Conservation (phyloP, 1,140 invertebrate species). For the Phymastichus coffea region DNA sequence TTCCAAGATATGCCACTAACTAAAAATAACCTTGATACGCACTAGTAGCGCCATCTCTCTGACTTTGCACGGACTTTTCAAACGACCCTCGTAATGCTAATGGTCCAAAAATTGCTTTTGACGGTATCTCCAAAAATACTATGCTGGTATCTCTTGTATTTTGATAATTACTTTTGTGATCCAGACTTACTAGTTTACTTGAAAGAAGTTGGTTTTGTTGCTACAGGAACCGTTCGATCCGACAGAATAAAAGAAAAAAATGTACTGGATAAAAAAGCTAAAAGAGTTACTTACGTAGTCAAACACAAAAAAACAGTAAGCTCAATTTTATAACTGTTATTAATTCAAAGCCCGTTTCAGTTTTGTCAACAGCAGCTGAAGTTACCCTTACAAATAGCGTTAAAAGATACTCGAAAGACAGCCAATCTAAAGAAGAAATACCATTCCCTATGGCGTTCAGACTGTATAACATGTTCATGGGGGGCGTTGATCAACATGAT, state of each 20-base stretch:
- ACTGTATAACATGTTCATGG: background rate
- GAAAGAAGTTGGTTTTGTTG: background rate
- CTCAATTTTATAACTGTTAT: constrained; percentile 4
- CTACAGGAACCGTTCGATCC: constrained; percentile 3
- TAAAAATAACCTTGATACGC: too few species aligned
- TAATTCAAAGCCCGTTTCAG: background rate
- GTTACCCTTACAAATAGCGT: background rate
- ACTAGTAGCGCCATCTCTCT: too few species aligned
- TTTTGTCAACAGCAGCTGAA: too few species aligned
- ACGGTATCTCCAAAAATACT: background rate
- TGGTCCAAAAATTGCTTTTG: background rate
- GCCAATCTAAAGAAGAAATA: background rate
- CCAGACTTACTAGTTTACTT: too few species aligned
- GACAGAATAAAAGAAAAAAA: constrained; percentile 6
- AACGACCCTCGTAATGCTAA: too few species aligned
- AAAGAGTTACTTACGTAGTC: constrained; percentile 6
- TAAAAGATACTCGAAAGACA: background rate
- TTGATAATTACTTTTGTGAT: too few species aligned
- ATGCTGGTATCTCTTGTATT: background rate
- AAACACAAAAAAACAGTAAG: constrained; percentile 5
- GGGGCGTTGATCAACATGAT: too few species aligned
- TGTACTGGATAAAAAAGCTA: constrained; percentile 2
- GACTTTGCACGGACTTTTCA: too few species aligned
- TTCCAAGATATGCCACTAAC: too few species aligned
- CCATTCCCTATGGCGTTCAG: background rate